Evolutionary conservation across 2,797 vertebrate genomes (phyloP).

Genomic region (Odontamblyopus lacepedii): DNA sequence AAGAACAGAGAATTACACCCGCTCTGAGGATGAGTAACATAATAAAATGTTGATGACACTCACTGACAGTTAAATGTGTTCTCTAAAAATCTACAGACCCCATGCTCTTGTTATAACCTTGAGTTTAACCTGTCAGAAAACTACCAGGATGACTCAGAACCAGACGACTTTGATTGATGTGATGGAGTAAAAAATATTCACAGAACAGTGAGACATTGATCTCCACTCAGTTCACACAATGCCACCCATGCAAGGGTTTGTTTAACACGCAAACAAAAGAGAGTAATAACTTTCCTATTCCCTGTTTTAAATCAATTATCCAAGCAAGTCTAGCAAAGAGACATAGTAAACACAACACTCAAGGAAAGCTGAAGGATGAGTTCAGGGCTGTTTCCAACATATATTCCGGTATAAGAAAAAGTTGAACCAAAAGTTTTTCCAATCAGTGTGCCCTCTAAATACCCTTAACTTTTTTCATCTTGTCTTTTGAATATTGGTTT

Average conservation of each 20-base stretch:
- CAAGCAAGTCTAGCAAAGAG: constrained; percentile 27
- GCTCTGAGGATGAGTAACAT: too few relatives aligned
- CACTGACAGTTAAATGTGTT: constrained; percentile 17
- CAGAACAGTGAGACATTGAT: too few relatives aligned
- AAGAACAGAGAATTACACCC: too few relatives aligned
- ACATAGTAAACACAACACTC: constrained; percentile 25
- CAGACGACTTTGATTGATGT: constrained; percentile 37
- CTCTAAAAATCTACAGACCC: neutral
- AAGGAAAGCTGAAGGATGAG: too few relatives aligned
- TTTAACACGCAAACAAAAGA: constrained; percentile 45
- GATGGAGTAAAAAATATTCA: too few relatives aligned
- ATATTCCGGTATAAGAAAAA: too few relatives aligned
- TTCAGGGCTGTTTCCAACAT: too few relatives aligned
- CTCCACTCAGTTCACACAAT: too few relatives aligned
- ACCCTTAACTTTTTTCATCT: neutral
- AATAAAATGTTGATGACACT: too few relatives aligned
- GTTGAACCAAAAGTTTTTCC: too few relatives aligned
- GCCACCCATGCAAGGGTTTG: too few relatives aligned
- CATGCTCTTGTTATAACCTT: constrained; percentile 44
- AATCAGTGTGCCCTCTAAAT: too few relatives aligned
- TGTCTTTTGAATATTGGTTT: neutral
- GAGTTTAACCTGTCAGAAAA: constrained; percentile 49
- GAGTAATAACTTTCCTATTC: constrained; percentile 53
- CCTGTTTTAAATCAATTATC: constrained; percentile 49
- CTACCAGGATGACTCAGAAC: constrained; percentile 36